Evolutionary conservation across 2,888 invertebrate species (phyloP).

Genomic region (Metellina segmentata): DNA sequence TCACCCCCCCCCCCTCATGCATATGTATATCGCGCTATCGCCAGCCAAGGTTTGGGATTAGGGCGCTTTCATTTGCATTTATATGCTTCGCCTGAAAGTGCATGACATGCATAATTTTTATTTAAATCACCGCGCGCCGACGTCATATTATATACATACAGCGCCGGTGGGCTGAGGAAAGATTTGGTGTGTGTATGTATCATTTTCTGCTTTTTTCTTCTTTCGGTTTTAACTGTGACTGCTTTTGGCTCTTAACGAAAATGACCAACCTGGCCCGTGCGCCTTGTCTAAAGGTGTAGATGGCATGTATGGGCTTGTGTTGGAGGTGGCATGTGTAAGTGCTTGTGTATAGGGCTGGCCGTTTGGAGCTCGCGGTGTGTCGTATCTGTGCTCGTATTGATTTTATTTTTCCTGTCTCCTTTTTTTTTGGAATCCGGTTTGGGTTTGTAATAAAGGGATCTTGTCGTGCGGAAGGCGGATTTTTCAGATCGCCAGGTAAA

Average conservation of each 20-base stretch:
- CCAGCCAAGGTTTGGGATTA: constrained; percentile 50
- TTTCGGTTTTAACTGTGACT: constrained; percentile 2
- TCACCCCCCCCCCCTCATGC: constrained; percentile 57
- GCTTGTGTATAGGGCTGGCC: not conserved
- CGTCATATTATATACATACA: constrained; percentile 57
- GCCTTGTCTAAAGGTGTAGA: constrained; percentile 28
- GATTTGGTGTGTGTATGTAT: constrained; percentile 45
- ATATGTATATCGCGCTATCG: constrained; percentile 75
- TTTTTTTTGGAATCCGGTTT: constrained; percentile 34
- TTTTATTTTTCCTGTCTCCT: constrained; percentile 19
- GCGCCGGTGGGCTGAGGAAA: not conserved
- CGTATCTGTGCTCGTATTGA: constrained; percentile 31
- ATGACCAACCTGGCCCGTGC: constrained; percentile 63
- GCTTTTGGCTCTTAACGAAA: constrained; percentile 26
- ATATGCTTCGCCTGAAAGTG: constrained; percentile 76
- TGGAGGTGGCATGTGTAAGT: constrained; percentile 10
- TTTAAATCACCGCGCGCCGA: constrained; percentile 72
- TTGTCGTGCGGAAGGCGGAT: constrained; percentile 30
- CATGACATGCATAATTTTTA: constrained; percentile 76
- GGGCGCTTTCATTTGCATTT: constrained; percentile 76
- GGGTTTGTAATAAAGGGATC: constrained; percentile 27
- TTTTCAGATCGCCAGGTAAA: constrained; percentile 55
- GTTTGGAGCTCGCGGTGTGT: no score
- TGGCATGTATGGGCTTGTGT: not conserved
- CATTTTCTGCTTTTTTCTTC: constrained; percentile 23